Evolutionary conservation across 2,797 vertebrate species (phyloP), one percentile per base, ranked within the genome.

Genomic region (Erithacus rubecula): DNA sequence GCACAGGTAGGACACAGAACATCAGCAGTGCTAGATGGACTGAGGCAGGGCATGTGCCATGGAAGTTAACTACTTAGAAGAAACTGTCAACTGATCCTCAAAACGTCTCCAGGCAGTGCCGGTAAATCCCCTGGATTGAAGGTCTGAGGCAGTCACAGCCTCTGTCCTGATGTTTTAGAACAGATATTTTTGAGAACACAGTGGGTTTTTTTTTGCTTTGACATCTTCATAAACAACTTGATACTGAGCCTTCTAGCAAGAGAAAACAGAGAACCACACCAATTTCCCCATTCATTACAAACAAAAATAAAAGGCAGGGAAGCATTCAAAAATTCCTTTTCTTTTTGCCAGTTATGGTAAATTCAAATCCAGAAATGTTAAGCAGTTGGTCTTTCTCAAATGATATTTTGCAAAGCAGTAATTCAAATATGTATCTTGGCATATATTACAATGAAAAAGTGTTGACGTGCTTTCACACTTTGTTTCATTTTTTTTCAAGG

Each of bases 1-100:
- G 41, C n/a, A 43, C 43, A 76, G 15, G 21, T 16, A 24, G 47
- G 43, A 51, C 41, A 0, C 20, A 27, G 43, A 26, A 20, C 2
- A 39, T 3, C 19, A 11, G 14, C 41, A 43, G 8, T 3, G 24
- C 56, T 12, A 18, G 16, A 23, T 10, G 17, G 37, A 90, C 24
- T 0, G 1, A 55, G 10, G 19, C 24, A 76, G 12, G 18, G 8
- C 14, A 39, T 0, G 6, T 7, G 53, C 39, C 49, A 34, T 5
- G 9, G 67, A 68, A 60, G 11, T 26, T 19, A 46, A 83, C 22
- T 29, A 24, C 70, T 52, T 13, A 16, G 12, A 69, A 90, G 18
- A 44, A 93, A 56, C 27, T n/a, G 27, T 16, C 32, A 78, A 32
- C 6, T n/a, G 3, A 53, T 47, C 67, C 72, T 37, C 49, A 82